These are phyloP conservation scores for Gobiocypris rarus DNA, from an alignment of 2,113 vertebrate genomes.

Conservation along the genomic window DNA sequence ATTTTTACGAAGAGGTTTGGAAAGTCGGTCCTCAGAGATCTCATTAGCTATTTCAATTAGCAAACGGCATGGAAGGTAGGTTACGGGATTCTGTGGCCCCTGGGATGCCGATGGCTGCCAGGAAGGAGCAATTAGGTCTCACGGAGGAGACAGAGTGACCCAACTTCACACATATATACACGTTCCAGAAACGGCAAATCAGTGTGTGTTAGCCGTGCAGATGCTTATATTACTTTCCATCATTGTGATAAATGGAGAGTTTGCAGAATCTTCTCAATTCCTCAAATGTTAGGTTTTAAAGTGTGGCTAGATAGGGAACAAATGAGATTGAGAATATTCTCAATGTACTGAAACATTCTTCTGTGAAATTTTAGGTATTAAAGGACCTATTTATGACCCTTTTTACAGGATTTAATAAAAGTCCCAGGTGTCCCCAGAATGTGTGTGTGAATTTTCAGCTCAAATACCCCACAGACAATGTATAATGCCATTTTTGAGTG, in stretches of 20 bases:
- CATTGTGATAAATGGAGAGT: neutral
- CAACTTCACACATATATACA: neutral
- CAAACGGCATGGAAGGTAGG: slow-evolving; percentile 40
- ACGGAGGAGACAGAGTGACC: slow-evolving; percentile 2
- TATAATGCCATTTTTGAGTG: too few species aligned
- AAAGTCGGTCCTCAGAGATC: slow-evolving; percentile 44
- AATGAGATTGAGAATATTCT: neutral
- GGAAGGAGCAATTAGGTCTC: slow-evolving; percentile 16
- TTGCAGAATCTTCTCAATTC: neutral
- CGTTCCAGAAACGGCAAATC: neutral
- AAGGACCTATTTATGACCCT: too few species aligned
- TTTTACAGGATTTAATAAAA: too few species aligned
- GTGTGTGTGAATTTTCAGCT: too few species aligned
- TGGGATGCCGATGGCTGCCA: slow-evolving; percentile 40
- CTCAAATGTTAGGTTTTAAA: neutral
- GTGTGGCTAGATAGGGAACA: neutral
- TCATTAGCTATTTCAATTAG: slow-evolving; percentile 57
- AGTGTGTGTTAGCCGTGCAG: neutral
- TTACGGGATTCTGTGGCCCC: slow-evolving; percentile 27
- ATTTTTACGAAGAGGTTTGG: slow-evolving; percentile 46
- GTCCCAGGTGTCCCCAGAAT: too few species aligned
- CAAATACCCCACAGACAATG: too few species aligned
- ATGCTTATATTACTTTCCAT: neutral
- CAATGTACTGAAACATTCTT: neutral
- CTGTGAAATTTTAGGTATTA: neutral